A percentile compares a stretch with the other conserved stretches of the same genome.
Conservation (phyloP, 2,888 invertebrate genomes). For the Andrena praecox region DNA sequence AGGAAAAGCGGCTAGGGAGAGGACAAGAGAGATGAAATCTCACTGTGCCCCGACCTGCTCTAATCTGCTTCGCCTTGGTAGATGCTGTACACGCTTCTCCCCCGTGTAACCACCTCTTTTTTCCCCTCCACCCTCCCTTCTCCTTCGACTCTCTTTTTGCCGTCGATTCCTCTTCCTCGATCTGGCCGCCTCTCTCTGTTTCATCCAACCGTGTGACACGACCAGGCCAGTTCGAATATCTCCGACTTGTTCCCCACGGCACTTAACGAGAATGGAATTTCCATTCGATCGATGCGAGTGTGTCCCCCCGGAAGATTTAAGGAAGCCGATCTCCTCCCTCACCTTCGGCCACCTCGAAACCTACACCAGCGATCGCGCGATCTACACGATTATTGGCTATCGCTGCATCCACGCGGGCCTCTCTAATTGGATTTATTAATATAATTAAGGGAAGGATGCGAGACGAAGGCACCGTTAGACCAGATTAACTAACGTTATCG, state of each 20-base stretch:
- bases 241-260: slow-evolving; percentile 43
- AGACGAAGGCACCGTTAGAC: not conserved
- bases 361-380: slow-evolving; percentile 33
- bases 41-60: slow-evolving; percentile 75
- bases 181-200: not conserved
- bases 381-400: slow-evolving; percentile 55
- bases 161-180: not conserved
- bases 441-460: slow-evolving; percentile 39
- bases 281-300: slow-evolving; percentile 50
- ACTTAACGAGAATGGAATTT: slow-evolving; percentile 67
- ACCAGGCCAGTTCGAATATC: slow-evolving; percentile 46
- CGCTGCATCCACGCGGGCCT: slow-evolving; percentile 33
- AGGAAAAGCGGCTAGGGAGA: slow-evolving; percentile 49
- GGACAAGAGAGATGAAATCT: slow-evolving; percentile 57
- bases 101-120: slow-evolving; percentile 7
- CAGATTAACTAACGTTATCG: not conserved
- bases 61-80: slow-evolving; percentile 71
- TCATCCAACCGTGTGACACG: slow-evolving; percentile 45
- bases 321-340: slow-evolving; percentile 20
- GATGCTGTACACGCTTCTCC: slow-evolving; percentile 38
- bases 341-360: slow-evolving; percentile 27
- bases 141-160: slow-evolving; percentile 1
- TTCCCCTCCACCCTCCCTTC: not conserved
- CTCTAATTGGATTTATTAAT: slow-evolving; percentile 60
- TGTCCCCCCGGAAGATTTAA: slow-evolving; percentile 23